Evolutionary conservation across 2,888 invertebrate genomes (phyloP).

Genomic region (Girardia tigrina): DNA sequence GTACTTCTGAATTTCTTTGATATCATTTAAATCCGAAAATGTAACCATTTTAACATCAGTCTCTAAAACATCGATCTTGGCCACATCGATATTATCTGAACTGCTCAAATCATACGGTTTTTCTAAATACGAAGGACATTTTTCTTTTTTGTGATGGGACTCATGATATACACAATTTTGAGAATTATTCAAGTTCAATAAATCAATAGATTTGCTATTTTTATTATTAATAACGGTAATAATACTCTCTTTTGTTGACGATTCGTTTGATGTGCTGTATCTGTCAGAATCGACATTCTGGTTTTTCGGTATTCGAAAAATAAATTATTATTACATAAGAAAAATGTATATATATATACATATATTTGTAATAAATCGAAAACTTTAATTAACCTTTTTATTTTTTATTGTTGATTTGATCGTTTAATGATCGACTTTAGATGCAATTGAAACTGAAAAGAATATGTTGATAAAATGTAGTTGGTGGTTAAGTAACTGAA

Average conservation of each 20-base stretch:
- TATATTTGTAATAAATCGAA: too few species aligned
- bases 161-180: neutral
- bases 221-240: constrained; percentile 7
- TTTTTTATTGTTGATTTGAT: too few species aligned
- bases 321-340: too few species aligned
- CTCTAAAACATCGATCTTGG: neutral
- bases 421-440: too few species aligned
- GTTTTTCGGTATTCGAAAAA: too few species aligned
- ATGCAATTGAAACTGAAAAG: too few species aligned
- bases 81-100: constrained; percentile 5
- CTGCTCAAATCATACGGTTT: constrained; percentile 6
- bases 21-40: neutral
- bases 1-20: neutral
- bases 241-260: neutral
- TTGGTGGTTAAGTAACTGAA: too few species aligned
- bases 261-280: neutral
- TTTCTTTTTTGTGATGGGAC: neutral
- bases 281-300: constrained; percentile 23
- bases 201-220: neutral
- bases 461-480: too few species aligned
- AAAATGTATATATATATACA: too few species aligned
- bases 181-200: neutral
- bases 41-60: neutral
- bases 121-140: neutral
- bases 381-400: too few species aligned